phyloP scores from a whole-genome alignment of 2,888 invertebrate genomes.

The Athalia rosae region DNA sequence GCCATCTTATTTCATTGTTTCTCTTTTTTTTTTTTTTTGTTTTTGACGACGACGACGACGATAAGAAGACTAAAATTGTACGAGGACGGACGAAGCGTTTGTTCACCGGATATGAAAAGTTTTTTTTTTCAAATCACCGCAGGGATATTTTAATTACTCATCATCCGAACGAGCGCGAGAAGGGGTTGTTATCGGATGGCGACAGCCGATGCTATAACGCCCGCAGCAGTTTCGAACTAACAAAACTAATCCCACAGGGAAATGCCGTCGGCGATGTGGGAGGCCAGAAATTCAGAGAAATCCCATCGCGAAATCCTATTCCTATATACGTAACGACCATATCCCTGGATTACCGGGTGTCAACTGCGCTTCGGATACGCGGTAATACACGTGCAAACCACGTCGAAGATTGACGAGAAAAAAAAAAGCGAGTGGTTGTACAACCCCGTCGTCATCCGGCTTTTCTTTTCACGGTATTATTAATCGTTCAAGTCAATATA shows the following conservation, averaged over 20 bases:
- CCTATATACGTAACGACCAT: slow-evolving; percentile 3
- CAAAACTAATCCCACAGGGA: slow-evolving; percentile 35
- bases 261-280: neutral
- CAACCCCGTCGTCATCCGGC: too few relatives aligned
- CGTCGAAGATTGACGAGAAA: neutral
- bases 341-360: slow-evolving; percentile 21
- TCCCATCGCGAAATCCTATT: slow-evolving; percentile 32
- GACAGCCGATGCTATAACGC: slow-evolving; percentile 24
- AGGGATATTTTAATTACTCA: too few relatives aligned
- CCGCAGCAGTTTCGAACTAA: slow-evolving; percentile 18
- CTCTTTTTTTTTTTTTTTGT: too few relatives aligned
- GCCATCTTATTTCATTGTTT: too few relatives aligned
- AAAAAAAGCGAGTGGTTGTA: neutral
- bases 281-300: slow-evolving; percentile 39
- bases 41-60: too few relatives aligned
- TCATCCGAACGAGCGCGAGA: too few relatives aligned
- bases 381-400: neutral
- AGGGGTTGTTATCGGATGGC: slow-evolving; percentile 4
- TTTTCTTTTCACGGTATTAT: too few relatives aligned
- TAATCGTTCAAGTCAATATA: too few relatives aligned
- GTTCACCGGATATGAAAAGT: too few relatives aligned
- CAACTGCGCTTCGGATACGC: slow-evolving; percentile 25
- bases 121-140: too few relatives aligned
- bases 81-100: too few relatives aligned
- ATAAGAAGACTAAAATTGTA: too few relatives aligned